Evolutionary conservation across 2,888 invertebrate genomes (phyloP).

Genomic region (Hanleya hanleyi): DNA sequence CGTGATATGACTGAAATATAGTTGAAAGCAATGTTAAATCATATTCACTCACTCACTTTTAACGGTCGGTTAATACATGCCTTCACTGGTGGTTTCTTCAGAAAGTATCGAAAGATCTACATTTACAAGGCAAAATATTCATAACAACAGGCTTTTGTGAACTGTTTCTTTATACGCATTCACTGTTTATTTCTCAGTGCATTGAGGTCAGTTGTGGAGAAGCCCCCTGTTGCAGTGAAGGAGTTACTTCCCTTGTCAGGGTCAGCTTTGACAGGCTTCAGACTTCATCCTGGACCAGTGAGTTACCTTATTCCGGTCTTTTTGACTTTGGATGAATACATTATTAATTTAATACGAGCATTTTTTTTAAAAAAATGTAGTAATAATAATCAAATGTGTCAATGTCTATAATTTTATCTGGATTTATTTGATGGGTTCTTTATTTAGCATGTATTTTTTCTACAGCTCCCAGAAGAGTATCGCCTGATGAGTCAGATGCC

Average conservation of each 20-base stretch:
- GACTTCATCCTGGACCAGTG: slow-evolving; percentile 94
- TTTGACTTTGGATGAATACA: background rate
- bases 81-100: too few relatives aligned
- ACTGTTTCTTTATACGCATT: slow-evolving; percentile 13
- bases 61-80: too few relatives aligned
- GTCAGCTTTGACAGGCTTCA: slow-evolving; percentile 92
- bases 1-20: too few relatives aligned
- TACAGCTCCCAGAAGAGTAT: slow-evolving; percentile 92
- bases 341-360: background rate
- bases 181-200: slow-evolving; percentile 82
- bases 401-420: background rate
- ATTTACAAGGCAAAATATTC: too few relatives aligned
- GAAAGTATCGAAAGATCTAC: too few relatives aligned
- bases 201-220: slow-evolving; percentile 93
- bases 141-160: too few relatives aligned
- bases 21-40: too few relatives aligned
- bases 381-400: background rate
- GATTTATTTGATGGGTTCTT: background rate
- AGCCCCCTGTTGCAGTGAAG: slow-evolving; percentile 90
- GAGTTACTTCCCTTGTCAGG: slow-evolving; percentile 90
- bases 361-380: background rate
- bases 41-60: too few relatives aligned
- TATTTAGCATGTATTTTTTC: slow-evolving; percentile 36
- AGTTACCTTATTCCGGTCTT: too few relatives aligned
- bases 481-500: slow-evolving; percentile 93